Conservation (phyloP, 1,140 invertebrate species). For the Coelopa frigida region DNA sequence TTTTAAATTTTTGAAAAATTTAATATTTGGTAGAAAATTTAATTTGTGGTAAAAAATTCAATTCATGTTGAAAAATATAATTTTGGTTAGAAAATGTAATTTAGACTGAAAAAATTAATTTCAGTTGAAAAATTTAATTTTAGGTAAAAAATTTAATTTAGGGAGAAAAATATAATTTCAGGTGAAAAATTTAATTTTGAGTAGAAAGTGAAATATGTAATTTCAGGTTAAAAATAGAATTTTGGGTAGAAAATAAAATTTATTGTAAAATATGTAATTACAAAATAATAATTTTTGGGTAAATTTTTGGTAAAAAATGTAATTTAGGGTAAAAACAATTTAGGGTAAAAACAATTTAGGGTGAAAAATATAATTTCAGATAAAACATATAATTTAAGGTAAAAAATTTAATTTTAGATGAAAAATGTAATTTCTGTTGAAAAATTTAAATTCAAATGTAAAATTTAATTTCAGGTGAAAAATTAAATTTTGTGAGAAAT, state of each 20-base stretch:
- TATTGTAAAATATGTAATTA: slow-evolving; percentile 1
- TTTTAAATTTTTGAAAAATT: neutral
- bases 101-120: neutral
- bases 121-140: slow-evolving; percentile 1
- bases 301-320: neutral
- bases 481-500: neutral
- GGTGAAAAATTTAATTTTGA: slow-evolving; percentile 10
- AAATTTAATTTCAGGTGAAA: neutral
- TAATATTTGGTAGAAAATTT: no score
- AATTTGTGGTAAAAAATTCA: no score
- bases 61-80: no score
- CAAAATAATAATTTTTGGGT: slow-evolving; percentile 1
- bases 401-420: no score
- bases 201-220: no score
- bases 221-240: no score
- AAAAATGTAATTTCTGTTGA: neutral
- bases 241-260: no score
- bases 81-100: neutral
- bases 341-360: neutral
- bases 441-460: neutral
- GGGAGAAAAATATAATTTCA: neutral
- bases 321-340: neutral
- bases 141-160: neutral
- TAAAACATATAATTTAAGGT: no score
- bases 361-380: no score